Percentiles rank a stretch among this genome's conserved stretches.
Evolutionary conservation across 2,888 invertebrate species (phyloP).

Genomic region (Tiliacea aurago): DNA sequence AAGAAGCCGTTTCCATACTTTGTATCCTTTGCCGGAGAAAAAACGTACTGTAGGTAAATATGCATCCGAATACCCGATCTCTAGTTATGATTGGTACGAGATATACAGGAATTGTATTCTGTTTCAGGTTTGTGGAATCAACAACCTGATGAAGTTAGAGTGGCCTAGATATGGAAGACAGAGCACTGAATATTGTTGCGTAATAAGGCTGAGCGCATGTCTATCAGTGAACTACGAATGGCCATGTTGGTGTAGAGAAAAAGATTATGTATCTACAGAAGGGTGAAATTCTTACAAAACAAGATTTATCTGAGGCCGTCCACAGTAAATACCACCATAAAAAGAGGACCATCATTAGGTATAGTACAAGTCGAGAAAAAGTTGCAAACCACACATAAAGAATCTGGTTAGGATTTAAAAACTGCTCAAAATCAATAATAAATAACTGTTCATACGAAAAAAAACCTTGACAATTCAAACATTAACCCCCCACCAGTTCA

Average conservation of each 20-base stretch:
- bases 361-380: background rate
- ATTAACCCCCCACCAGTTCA: conserved; percentile 30
- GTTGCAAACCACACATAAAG: background rate
- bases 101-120: background rate
- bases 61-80: too few species aligned
- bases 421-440: conserved; percentile 25
- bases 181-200: background rate
- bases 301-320: background rate
- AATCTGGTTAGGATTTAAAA: conserved; percentile 7
- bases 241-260: background rate
- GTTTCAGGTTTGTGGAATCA: background rate
- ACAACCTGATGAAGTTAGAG: background rate
- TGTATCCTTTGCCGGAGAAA: too few species aligned
- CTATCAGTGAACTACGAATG: background rate
- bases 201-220: background rate
- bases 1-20: too few species aligned
- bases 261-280: background rate
- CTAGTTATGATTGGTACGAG: background rate
- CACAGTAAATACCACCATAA: background rate
- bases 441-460: conserved; percentile 9
- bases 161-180: background rate
- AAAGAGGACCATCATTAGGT: background rate
- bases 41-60: too few species aligned
- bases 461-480: conserved; percentile 31
- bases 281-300: background rate